phyloP scores from a whole-genome alignment of 1,140 invertebrate genomes.

The Aporrectodea caliginosa region DNA sequence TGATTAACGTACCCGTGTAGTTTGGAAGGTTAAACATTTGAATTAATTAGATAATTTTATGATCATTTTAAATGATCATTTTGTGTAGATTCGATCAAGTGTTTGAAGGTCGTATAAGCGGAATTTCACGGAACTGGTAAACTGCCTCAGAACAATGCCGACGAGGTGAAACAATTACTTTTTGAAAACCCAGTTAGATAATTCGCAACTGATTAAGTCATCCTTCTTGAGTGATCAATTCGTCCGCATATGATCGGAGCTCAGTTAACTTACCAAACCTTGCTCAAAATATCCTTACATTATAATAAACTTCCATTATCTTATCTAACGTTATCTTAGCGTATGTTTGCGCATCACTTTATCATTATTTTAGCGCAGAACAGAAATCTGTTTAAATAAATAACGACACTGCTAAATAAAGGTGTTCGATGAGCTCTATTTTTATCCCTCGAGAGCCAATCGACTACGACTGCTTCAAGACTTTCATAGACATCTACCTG shows the following conservation, averaged over 20 bases:
- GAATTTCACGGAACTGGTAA: not conserved
- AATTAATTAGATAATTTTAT: no score
- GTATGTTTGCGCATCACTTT: not conserved
- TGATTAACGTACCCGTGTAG: no score
- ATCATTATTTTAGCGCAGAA: not conserved
- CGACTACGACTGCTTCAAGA: constrained; percentile 82
- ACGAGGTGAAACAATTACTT: not conserved
- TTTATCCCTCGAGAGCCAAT: constrained; percentile 73
- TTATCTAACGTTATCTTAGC: not conserved
- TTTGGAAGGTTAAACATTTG: no score
- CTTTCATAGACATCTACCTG: constrained; percentile 83
- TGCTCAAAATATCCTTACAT: not conserved
- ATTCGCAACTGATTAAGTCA: no score
- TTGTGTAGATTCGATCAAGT: not conserved
- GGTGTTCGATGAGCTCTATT: not conserved
- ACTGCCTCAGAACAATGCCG: not conserved
- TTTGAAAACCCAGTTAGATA: not conserved
- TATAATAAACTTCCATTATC: not conserved
- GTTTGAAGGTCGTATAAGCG: not conserved
- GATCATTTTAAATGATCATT: no score
- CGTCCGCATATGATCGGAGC: no score
- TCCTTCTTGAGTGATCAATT: no score
- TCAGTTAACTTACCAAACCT: not conserved
- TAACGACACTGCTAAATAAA: not conserved
- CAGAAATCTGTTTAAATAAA: not conserved